Evolutionary conservation across 2,113 vertebrate genomes (phyloP).

Genomic region (Phrynocephalus versicolor): DNA sequence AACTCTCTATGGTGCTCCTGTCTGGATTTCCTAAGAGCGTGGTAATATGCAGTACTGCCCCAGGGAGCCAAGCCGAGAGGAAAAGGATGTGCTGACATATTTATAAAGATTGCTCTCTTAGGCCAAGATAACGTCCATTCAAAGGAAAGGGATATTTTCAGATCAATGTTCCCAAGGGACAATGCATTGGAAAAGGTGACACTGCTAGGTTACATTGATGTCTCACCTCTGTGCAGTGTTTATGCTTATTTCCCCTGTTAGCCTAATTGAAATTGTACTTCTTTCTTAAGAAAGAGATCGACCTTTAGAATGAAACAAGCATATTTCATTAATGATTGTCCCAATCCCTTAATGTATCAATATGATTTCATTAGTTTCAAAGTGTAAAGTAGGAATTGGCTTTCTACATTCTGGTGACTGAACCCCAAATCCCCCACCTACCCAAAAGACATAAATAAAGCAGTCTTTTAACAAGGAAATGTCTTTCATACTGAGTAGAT

Average conservation of each 20-base stretch:
- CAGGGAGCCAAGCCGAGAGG: not conserved
- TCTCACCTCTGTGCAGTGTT: not conserved
- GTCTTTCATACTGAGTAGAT: too few relatives aligned
- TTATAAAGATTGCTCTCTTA: not conserved
- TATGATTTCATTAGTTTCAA: conserved; percentile 1
- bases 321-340: conserved; percentile 10
- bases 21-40: not conserved
- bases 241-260: not conserved
- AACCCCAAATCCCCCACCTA: not conserved
- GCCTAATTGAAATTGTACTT: not conserved
- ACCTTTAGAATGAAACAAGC: conserved; percentile 2
- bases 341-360: not conserved
- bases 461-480: not conserved
- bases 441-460: not conserved
- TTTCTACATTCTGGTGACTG: not conserved
- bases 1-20: not conserved
- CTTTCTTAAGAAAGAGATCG: not conserved
- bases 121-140: not conserved
- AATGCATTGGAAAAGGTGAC: not conserved
- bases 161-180: not conserved
- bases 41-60: not conserved
- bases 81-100: not conserved
- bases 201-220: not conserved
- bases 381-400: not conserved
- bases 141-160: not conserved